Evolutionary conservation across 2,113 vertebrate genomes (phyloP).

Genomic region (Panurus biarmicus): DNA sequence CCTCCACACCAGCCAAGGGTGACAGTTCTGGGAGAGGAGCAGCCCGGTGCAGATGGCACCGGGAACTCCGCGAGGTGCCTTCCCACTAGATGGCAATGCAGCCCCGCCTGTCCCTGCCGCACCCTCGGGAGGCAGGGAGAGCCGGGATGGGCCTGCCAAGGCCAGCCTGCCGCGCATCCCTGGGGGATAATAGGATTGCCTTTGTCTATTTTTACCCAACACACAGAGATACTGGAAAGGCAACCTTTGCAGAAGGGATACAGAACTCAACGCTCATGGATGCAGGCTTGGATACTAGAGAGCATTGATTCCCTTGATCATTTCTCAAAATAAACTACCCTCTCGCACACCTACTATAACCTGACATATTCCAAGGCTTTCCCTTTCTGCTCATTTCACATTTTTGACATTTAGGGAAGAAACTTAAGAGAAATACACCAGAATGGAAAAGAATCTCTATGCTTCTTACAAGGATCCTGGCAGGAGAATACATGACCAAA

Average conservation of each 20-base stretch:
- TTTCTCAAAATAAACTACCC: background rate
- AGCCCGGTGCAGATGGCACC: background rate
- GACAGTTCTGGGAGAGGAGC: background rate
- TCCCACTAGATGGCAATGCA: slow-evolving; percentile 54
- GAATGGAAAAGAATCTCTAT: background rate
- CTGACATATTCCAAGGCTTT: background rate
- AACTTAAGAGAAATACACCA: background rate
- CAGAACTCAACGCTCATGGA: background rate
- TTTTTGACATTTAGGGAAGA: background rate
- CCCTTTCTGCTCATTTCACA: background rate
- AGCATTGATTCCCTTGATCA: background rate
- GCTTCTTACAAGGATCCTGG: background rate
- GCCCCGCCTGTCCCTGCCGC: background rate
- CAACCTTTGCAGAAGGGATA: background rate
- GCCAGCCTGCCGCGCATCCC: background rate
- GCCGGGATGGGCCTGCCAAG: background rate
- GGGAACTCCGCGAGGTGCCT: background rate
- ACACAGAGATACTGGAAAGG: background rate
- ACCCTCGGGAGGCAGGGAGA: background rate
- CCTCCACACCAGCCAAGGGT: background rate
- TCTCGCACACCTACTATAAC: background rate
- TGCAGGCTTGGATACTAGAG: background rate
- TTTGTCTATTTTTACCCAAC: slow-evolving; percentile 14
- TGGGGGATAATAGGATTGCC: background rate
- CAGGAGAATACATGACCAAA: background rate